Base-by-base conservation (phyloP, 1,140 invertebrate genomes). In the Lerema accius region DNA sequence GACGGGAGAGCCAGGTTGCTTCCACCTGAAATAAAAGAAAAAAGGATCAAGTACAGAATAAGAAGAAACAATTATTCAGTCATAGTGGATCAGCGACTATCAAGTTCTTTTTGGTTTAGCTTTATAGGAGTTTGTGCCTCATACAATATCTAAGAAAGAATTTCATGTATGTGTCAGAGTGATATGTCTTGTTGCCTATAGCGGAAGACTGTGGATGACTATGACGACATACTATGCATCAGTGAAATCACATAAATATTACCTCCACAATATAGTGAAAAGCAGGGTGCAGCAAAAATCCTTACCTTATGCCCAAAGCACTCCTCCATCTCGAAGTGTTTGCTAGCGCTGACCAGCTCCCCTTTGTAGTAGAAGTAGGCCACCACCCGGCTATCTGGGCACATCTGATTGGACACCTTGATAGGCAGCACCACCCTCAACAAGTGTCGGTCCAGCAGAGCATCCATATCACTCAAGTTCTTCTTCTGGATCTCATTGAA, bases 291-390 rank as follows among this genome's bases (percentile, higher is more conserved):
- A 23, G 19, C 19, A 23, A 5, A 23, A 23, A 23, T 23, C 37
- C 56, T 62, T 67, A 91, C 90, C 83, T 91, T 91, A 65, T 91
- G 89, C 4, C 53, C 71, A 64, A 91, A 91, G 67, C 90, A 91
- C 3, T 91, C 89, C 0, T 89, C 85, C 73, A 89, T 83, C 26
- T 86, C 82, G 45, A 91, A 84, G 66, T 84, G 79, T 45, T 90
- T 91, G 50, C 70, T 84, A 1, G 89, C 84, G 14, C 80, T 88
- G 17, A 96, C 92, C 0, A 93, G 88, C 70, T 96, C 94, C 0
- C 93, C 92, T 9, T 94, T 93, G 6, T 93, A 89, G 14, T 95
- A 92, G 74, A 95, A 95, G 63, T 95, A 96, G 0, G 95, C 91
- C 0, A 96, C 68, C 3, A 96, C 72, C 73, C 94, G 92, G 10